Percentiles rank a stretch among this genome's conserved stretches.
Conservation (phyloP, 2,113 vertebrate species). For the Thamnophis sirtalis region DNA sequence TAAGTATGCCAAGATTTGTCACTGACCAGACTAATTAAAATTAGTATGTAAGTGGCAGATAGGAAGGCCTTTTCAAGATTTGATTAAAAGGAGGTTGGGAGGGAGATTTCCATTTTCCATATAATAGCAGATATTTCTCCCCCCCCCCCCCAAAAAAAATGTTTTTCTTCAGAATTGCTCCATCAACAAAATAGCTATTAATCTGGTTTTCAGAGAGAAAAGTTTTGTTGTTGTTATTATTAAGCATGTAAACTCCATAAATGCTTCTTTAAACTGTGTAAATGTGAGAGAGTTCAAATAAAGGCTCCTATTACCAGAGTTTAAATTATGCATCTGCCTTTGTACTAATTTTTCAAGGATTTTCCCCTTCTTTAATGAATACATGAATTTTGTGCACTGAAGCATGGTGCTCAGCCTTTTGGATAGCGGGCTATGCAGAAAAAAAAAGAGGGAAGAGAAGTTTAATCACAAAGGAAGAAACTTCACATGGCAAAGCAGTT, state of each 20-base stretch:
- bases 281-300: constrained; percentile 49
- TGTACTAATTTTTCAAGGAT: constrained; percentile 59
- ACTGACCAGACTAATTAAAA: neutral
- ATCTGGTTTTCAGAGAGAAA: constrained; percentile 31
- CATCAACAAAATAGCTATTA: constrained; percentile 22
- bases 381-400: constrained; percentile 69
- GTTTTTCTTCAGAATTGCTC: neutral
- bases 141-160: neutral
- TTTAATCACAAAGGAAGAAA: constrained; percentile 68
- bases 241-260: constrained; percentile 21
- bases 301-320: constrained; percentile 42
- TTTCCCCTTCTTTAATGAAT: constrained; percentile 58
- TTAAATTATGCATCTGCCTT: constrained; percentile 57
- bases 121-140: neutral
- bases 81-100: neutral
- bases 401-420: constrained; percentile 60
- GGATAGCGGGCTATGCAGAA: constrained; percentile 56
- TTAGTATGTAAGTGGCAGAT: constrained; percentile 5
- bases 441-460: constrained; percentile 65
- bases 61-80: neutral
- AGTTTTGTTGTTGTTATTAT: constrained; percentile 13
- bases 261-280: constrained; percentile 54
- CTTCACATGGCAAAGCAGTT: constrained; percentile 55
- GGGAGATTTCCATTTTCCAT: neutral
- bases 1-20: neutral